These are phyloP conservation scores for Eledona agricola DNA, from an alignment of 2,888 invertebrate genomes.

Conservation along the genomic window DNA sequence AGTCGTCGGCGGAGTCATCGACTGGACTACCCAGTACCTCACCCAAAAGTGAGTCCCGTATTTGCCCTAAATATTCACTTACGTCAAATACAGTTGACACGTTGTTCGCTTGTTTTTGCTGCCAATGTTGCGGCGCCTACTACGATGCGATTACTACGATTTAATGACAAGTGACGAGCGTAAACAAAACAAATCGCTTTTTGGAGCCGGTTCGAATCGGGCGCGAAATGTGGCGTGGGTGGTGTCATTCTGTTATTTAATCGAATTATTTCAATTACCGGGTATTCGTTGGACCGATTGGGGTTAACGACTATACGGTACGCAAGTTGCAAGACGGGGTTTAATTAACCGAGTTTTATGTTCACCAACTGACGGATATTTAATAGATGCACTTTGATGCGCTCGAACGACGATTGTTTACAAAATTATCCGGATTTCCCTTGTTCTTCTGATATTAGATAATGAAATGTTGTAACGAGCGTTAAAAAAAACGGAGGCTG, in stretches of 20 bases:
- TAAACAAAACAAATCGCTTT: no score
- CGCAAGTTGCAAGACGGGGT: conserved; percentile 17
- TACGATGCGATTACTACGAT: conserved; percentile 18
- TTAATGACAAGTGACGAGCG: conserved; percentile 37
- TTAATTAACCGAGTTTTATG: conserved; percentile 12
- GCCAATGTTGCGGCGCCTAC: conserved; percentile 18
- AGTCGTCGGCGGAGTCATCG: conserved; percentile 77
- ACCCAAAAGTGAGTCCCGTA: conserved; percentile 74
- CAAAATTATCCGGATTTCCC: no score
- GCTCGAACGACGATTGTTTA: no score
- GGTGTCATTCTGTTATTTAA: conserved; percentile 14
- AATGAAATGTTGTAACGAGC: no score
- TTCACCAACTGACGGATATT: conserved; percentile 14
- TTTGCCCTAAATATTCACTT: conserved; percentile 26
- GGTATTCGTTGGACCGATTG: conserved; percentile 28
- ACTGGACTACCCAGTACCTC: conserved; percentile 80
- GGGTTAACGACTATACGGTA: conserved; percentile 30
- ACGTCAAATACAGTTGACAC: conserved; percentile 27
- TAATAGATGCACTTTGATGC: conserved; percentile 4
- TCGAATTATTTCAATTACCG: conserved; percentile 22
- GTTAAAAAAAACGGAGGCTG: no score
- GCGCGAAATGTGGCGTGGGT: no score
- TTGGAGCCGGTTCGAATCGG: no score
- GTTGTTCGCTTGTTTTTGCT: conserved; percentile 14
- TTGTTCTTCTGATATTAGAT: no score